Evolutionary conservation across 37 sponge, comb jelly and placozoan genomes (phyloP), one percentile per base, ranked within the genome.

Genomic region (Crambe crambe): DNA sequence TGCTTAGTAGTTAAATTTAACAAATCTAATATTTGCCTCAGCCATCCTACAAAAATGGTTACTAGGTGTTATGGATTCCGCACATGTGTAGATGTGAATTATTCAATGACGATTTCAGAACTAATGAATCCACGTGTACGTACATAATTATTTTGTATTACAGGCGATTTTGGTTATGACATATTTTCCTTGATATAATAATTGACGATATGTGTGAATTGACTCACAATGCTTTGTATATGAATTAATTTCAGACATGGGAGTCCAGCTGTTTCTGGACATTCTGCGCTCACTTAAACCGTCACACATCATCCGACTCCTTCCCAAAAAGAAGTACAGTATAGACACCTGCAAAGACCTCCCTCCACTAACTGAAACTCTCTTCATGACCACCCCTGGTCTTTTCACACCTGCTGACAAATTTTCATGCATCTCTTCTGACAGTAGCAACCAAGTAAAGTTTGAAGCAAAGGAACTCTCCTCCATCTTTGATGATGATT

Each of bases 211-310:
- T n/a, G n/a, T n/a, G n/a, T n/a, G n/a, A n/a, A n/a, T n/a, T n/a
- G n/a, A n/a, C n/a, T n/a, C n/a, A n/a, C n/a, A n/a, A n/a, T n/a
- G n/a, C n/a, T n/a, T n/a, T n/a, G n/a, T n/a, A n/a, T n/a, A n/a
- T n/a, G n/a, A n/a, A n/a, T n/a, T n/a, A n/a, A n/a, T n/a, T 51
- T 20, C 71, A 90, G 87, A 77, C 17, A 57, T 85, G 56, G 86
- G 90, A 9, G 76, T 69, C 0, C 66, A 25, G 34, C 37, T 86
- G 15, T 58, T 80, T 22, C 57, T 86, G 26, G 87, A 86, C 58
- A 29, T 63, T 35, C 29, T 86, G 3, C 81, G 83, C 3, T 69
- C 78, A 15, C n/a, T 43, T 38, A 82, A 27, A 3, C 77, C 75
- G 32, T 64, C 80, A 36, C 72, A 85, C 78, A 60, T 77, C 44